Base-by-base conservation (phyloP, 2,113 vertebrate species). In the Ophthalmolycus amberensis region DNA sequence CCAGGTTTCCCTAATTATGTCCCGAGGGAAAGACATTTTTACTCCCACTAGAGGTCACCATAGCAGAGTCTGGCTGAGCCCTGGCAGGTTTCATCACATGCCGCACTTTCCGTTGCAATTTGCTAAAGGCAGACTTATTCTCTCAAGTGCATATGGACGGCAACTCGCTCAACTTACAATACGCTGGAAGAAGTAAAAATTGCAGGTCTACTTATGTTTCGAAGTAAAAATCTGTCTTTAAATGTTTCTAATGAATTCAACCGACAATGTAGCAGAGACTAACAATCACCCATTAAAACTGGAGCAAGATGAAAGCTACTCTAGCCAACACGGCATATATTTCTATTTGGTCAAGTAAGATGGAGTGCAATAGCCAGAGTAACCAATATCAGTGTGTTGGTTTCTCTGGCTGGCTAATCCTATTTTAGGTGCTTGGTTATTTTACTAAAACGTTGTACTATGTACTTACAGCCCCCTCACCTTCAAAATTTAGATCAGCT, bases 401-500 rank as follows among this genome's bases (percentile, higher is more conserved):
- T 38, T 50, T 27, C 34, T 62, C 58, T 25, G 37, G 12, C 20
- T 37, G 42, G 5, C 73, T 18, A 14, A 8, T 27, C 29, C 32
- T 11, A 18, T n/a, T 46, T 52, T 12, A 46, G 11, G 37, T 48
- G 40, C 9, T 59, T 46, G 25, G 14, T 22, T 27, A 25, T 11
- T 46, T 3, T 7, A 16, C 3, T 20, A 6, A n/a, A 68, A 5
- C 22, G 40, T 1, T 60, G 40, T 16, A 20, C 9, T 8, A 7
- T 34, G 15, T 0, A 73, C 65, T 73, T 75, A 71, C 4, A 42
- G 20, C 11, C 9, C 18, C 44, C 12, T 9, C 44, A 95, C 98
- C 97, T 94, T 99, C 97, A 87, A 99, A 99, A 93, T 94, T 94
- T 58, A 99, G 92, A 85, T 97, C 95, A 46, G 97, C 97, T 4